Evolutionary conservation across 2,113 vertebrate genomes (phyloP).

Genomic region (Microcebus murinus): DNA sequence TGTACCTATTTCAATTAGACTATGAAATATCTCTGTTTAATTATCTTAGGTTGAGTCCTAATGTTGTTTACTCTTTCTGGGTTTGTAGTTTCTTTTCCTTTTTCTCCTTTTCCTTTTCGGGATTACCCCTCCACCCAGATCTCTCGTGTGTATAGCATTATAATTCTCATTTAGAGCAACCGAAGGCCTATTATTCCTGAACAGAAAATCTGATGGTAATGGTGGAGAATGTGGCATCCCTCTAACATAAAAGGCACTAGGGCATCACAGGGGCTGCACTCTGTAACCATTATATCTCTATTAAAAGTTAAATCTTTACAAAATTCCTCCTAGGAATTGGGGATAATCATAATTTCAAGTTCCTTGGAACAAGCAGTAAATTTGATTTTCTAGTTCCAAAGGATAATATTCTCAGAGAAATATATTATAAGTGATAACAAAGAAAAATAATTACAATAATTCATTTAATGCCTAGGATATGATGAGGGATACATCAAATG

Average conservation of each 20-base stretch:
- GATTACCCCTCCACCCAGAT: neutral
- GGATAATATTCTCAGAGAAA: neutral
- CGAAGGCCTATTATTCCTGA: neutral
- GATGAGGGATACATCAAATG: neutral
- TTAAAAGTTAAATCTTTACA: neutral
- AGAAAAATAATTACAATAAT: neutral
- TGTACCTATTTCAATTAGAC: neutral
- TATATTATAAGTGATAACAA: neutral
- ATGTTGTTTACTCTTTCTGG: neutral
- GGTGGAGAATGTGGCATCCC: neutral
- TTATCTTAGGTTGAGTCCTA: neutral
- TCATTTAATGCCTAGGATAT: neutral
- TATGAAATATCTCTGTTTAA: neutral
- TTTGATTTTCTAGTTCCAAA: conserved; percentile 15
- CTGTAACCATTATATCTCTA: neutral
- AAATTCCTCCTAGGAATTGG: neutral
- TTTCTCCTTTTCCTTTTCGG: conserved; percentile 1
- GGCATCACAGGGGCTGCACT: neutral
- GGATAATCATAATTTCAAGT: neutral
- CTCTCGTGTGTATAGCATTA: neutral
- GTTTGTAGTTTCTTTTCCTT: neutral
- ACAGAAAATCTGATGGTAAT: neutral
- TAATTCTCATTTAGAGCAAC: neutral
- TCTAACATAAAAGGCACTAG: neutral
- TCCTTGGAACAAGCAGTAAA: neutral